These are phyloP conservation scores for Pachypanchax playfairii DNA, from an alignment of 2,113 vertebrate species.

Conservation along the genomic window DNA sequence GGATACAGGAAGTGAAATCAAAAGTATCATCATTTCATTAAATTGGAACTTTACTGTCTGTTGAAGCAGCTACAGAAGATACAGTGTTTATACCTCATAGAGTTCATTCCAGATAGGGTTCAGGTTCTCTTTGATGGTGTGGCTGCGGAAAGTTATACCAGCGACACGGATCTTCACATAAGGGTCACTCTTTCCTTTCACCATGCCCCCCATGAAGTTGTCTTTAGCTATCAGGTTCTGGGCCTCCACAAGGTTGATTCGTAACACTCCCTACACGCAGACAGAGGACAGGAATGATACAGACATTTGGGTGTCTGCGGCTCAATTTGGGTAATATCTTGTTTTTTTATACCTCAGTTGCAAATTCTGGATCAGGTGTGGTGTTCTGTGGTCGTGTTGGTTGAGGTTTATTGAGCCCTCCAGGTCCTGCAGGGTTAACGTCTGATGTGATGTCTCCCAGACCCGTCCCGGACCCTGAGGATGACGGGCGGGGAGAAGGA, in stretches of 20 bases:
- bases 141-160: constrained; percentile 85
- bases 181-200: constrained; percentile 92
- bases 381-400: constrained; percentile 76
- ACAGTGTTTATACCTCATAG: constrained; percentile 80
- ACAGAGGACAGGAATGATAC: neutral
- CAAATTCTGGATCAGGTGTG: constrained; percentile 83
- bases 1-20: constrained; percentile 1
- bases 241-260: constrained; percentile 88
- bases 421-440: constrained; percentile 61
- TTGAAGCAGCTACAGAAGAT: neutral
- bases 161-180: constrained; percentile 87
- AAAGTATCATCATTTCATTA: neutral
- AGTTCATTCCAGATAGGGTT: constrained; percentile 91
- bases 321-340: neutral
- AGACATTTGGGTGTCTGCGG: neutral
- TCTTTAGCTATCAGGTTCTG: constrained; percentile 90
- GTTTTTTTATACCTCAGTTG: constrained; percentile 78
- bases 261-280: constrained; percentile 82
- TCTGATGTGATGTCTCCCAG: constrained; percentile 60
- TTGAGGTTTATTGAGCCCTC: constrained; percentile 69
- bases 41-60: too few species aligned
- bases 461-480: constrained; percentile 34
- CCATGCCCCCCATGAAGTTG: constrained; percentile 88
- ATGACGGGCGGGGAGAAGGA: constrained; percentile 59
- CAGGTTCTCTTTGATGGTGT: constrained; percentile 89